Evolutionary conservation across 2,888 invertebrate genomes (phyloP), one percentile per base, ranked within the genome.

Genomic region (Sinhomidia bicolor): DNA sequence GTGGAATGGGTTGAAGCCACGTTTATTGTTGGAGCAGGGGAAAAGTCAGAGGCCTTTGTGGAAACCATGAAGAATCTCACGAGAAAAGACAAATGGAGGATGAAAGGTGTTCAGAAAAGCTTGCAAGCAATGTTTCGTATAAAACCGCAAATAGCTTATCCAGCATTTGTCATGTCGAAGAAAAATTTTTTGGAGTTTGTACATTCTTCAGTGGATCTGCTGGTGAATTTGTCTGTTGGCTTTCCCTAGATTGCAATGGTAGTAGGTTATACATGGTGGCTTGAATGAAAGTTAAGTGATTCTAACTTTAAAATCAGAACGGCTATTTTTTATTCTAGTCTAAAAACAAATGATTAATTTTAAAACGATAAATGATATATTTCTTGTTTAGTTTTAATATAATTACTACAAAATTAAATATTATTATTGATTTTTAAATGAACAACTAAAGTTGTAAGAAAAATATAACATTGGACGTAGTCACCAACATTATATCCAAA

Each of bases 361-460:
- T n/a, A n/a, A n/a, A n/a, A n/a, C n/a, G n/a, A n/a, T n/a, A n/a
- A n/a, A n/a, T n/a, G n/a, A n/a, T n/a, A n/a, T n/a, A n/a, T n/a
- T n/a, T n/a, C n/a, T n/a, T n/a, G n/a, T n/a, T n/a, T n/a, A n/a
- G n/a, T n/a, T n/a, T n/a, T n/a, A n/a, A n/a, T n/a, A n/a, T n/a
- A n/a, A n/a, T n/a, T n/a, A n/a, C n/a, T n/a, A n/a, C n/a, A n/a
- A n/a, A n/a, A n/a, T n/a, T n/a, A n/a, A n/a, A n/a, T n/a, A n/a
- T n/a, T n/a, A n/a, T n/a, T n/a, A n/a, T n/a, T n/a, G n/a, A n/a
- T n/a, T n/a, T n/a, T n/a, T n/a, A n/a, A n/a, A n/a, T n/a, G n/a
- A n/a, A n/a, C n/a, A n/a, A n/a, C n/a, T 60, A 60, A 17, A 47
- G 23, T 76, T 76, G 76, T 12, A 76, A 76, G 47, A 76, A 76